Conservation (phyloP, 2,113 vertebrate genomes). For the Chloebia gouldiae region DNA sequence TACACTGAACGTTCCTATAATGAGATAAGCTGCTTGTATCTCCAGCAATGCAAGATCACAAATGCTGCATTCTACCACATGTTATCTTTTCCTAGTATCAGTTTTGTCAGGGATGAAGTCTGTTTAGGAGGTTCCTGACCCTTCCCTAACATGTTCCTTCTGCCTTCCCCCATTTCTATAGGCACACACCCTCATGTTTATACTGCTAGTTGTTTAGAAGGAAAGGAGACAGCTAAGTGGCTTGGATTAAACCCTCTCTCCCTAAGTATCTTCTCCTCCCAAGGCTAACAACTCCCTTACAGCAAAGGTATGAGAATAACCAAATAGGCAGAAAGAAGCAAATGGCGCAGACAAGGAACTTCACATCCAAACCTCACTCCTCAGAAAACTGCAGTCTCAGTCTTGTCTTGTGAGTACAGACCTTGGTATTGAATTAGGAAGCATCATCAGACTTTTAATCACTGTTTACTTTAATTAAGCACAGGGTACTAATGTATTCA, state of each 20-base stretch:
- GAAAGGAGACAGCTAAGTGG: neutral
- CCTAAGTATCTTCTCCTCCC: neutral
- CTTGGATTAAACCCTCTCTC: neutral
- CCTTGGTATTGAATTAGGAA: slow-evolving; percentile 16
- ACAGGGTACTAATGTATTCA: slow-evolving; percentile 26
- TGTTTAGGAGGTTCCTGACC: neutral
- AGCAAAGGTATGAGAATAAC: neutral
- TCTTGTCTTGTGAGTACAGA: neutral
- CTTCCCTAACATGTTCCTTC: neutral
- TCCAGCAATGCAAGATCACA: neutral
- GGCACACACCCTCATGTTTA: neutral
- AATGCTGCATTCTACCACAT: neutral
- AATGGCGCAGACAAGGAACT: neutral
- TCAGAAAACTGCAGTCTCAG: neutral
- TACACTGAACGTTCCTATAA: neutral
- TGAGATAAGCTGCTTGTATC: neutral
- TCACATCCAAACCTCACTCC: neutral
- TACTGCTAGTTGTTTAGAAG: neutral
- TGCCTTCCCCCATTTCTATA: neutral
- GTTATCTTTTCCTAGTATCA: neutral
- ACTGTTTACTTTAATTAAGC: slow-evolving; percentile 40
- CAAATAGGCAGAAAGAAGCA: neutral
- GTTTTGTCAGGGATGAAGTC: neutral
- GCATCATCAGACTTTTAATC: slow-evolving; percentile 38
- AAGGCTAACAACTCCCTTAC: neutral